Percentiles rank a stretch among this genome's conserved stretches.
phyloP scores from a whole-genome alignment of 92 coral and sea anemone genomes.

The Epizoanthus stellaris region DNA sequence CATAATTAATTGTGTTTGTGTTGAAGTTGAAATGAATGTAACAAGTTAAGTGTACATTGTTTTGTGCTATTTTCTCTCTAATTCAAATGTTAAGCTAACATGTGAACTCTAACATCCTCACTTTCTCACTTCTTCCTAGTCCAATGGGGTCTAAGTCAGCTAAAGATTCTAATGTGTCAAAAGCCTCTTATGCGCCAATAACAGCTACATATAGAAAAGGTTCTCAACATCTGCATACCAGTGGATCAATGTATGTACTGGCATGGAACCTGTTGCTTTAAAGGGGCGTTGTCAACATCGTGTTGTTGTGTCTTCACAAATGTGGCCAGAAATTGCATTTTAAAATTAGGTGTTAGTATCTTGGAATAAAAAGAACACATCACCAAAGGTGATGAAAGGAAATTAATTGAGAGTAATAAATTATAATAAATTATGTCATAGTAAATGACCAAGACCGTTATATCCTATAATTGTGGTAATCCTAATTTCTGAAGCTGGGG shows the following conservation, averaged over 20 bases:
- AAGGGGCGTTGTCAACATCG: no score
- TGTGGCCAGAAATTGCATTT: no score
- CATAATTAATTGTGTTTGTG: neutral
- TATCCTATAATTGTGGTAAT: no score
- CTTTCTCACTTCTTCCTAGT: conserved; percentile 38
- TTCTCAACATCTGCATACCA: conserved; percentile 35
- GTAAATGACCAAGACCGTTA: no score
- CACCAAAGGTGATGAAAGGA: no score
- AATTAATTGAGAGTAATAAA: no score
- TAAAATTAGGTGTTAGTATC: no score
- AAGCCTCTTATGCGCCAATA: conserved; percentile 26
- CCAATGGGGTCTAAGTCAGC: conserved; percentile 37
- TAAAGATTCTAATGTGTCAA: conserved; percentile 51
- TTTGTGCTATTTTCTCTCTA: neutral
- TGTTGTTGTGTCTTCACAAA: no score
- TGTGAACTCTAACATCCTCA: neutral
- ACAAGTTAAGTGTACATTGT: neutral
- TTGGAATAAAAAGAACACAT: no score
- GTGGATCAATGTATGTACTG: conserved; percentile 46
- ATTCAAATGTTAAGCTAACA: conserved; percentile 23
- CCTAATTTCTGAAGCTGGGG: no score
- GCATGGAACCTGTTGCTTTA: neutral
- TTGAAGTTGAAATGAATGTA: neutral
- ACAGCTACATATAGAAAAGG: conserved; percentile 23
- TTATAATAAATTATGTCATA: no score